phyloP scores from a whole-genome alignment of 2,888 invertebrate species.

The Lithosia quadra region DNA sequence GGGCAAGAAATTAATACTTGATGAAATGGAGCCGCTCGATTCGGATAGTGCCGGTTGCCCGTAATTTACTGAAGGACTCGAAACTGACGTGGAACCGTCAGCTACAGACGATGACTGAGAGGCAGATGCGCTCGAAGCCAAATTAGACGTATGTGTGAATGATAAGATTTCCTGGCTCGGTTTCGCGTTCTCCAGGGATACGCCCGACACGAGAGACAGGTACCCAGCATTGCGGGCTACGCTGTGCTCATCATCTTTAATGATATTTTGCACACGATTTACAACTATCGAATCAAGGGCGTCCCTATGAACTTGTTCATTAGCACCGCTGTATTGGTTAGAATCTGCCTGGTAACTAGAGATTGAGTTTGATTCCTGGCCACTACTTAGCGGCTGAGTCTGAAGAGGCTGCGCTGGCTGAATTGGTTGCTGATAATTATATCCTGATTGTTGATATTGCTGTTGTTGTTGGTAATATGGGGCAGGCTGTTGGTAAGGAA shows the following conservation, averaged over 20 bases:
- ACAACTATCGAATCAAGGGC: slow-evolving; percentile 75
- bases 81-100: slow-evolving; percentile 45
- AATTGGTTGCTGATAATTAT: slow-evolving; percentile 43
- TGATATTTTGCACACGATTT: slow-evolving; percentile 72
- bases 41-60: slow-evolving; percentile 56
- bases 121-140: slow-evolving; percentile 38
- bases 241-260: slow-evolving; percentile 76
- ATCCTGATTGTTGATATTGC: slow-evolving; percentile 45
- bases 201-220: slow-evolving; percentile 76
- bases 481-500: slow-evolving; percentile 31
- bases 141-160: slow-evolving; percentile 74
- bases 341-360: slow-evolving; percentile 79
- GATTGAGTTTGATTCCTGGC: slow-evolving; percentile 52
- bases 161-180: slow-evolving; percentile 81
- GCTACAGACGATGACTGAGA: slow-evolving; percentile 44
- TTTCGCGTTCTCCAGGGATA: slow-evolving; percentile 74
- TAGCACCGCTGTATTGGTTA: slow-evolving; percentile 67
- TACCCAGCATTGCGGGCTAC: slow-evolving; percentile 77
- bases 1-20: slow-evolving; percentile 70
- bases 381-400: slow-evolving; percentile 52
- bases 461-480: slow-evolving; percentile 28
- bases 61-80: slow-evolving; percentile 58
- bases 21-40: slow-evolving; percentile 50
- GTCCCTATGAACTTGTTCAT: slow-evolving; percentile 62
- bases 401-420: slow-evolving; percentile 53